Percentiles rank a stretch among this genome's conserved stretches.
These are phyloP conservation scores for Pogoniulus pusillus DNA, from an alignment of 2,797 vertebrate species.

Conservation along the genomic window DNA sequence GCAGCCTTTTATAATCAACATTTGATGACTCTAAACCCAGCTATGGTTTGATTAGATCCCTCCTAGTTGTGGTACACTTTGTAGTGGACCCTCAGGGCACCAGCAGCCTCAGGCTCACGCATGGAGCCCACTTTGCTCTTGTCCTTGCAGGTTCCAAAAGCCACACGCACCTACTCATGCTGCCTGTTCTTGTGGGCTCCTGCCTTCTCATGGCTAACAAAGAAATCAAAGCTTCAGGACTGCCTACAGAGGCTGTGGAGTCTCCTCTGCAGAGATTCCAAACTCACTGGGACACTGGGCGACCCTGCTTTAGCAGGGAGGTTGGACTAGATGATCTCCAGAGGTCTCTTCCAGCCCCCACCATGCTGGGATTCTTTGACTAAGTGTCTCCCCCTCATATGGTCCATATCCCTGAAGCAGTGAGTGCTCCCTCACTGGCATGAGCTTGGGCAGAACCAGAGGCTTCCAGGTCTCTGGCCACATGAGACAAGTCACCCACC, in stretches of 20 bases:
- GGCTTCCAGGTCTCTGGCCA: neutral
- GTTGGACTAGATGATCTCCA: neutral
- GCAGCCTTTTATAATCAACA: neutral
- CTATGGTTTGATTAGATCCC: neutral
- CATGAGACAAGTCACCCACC: neutral
- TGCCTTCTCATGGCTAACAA: neutral
- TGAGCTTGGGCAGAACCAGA: rapidly evolving
- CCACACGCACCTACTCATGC: rapidly evolving
- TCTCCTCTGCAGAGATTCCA: neutral
- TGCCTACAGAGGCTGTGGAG: neutral
- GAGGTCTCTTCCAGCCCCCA: neutral
- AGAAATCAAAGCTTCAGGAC: neutral
- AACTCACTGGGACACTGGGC: neutral
- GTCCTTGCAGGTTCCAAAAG: rapidly evolving
- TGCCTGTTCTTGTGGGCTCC: neutral
- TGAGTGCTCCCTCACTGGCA: rapidly evolving
- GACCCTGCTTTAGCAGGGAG: neutral
- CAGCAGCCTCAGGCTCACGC: rapidly evolving
- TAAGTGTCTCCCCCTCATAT: neutral
- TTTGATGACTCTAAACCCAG: neutral
- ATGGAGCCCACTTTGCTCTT: neutral
- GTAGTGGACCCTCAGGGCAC: neutral
- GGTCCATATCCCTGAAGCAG: neutral
- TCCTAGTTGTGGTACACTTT: neutral
- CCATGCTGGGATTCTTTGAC: neutral